Evolutionary conservation across 2,888 invertebrate species (phyloP).

Genomic region (Zonitis immaculata): DNA sequence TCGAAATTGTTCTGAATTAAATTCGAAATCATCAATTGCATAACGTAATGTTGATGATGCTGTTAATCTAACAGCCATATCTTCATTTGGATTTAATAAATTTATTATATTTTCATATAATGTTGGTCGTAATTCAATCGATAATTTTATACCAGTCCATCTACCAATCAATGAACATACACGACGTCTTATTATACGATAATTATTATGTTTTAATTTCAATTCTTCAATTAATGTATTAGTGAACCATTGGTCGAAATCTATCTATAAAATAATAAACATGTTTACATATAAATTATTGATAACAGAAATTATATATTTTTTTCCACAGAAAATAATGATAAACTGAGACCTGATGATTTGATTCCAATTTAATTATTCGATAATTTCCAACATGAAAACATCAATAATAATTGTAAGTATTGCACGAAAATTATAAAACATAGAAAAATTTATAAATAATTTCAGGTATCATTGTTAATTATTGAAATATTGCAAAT

Average conservation of each 20-base stretch:
- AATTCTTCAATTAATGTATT: conserved; percentile 77
- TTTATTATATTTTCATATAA: conserved; percentile 75
- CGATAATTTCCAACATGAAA: background rate
- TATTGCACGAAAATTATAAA: too few relatives aligned
- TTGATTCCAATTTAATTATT: too few relatives aligned
- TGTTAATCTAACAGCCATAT: conserved; percentile 83
- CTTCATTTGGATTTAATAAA: conserved; percentile 70
- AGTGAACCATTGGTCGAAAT: conserved; percentile 90
- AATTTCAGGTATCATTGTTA: background rate
- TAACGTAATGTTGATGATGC: conserved; percentile 79
- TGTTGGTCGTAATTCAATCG: conserved; percentile 69
- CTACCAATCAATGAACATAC: conserved; percentile 80
- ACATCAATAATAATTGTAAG: background rate
- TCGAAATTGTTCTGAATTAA: conserved; percentile 78
- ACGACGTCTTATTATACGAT: conserved; percentile 75
- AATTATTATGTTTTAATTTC: conserved; percentile 75
- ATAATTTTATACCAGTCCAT: conserved; percentile 80
- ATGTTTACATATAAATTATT: too few relatives aligned
- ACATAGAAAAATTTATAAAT: background rate
- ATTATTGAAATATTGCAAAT: background rate
- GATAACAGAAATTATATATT: too few relatives aligned
- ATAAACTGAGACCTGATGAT: background rate
- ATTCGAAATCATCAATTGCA: conserved; percentile 90
- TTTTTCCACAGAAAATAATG: too few relatives aligned
- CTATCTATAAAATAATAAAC: conserved; percentile 69